Percentiles rank a stretch among this genome's conserved stretches.
These are phyloP conservation scores for Proteles cristata DNA, from an alignment of 2,113 vertebrate genomes.

Conservation along the genomic window DNA sequence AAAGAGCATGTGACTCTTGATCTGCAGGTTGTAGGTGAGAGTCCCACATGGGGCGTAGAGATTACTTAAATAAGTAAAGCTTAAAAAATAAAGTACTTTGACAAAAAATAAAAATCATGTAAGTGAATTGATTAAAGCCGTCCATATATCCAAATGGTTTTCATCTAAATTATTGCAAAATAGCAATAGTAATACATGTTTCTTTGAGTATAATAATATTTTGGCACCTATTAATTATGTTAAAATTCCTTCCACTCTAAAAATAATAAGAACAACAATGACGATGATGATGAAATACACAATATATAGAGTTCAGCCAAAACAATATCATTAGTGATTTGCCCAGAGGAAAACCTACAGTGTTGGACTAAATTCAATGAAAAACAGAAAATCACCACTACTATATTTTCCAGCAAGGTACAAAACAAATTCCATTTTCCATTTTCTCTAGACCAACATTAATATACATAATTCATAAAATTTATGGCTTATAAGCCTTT, in stretches of 20 bases:
- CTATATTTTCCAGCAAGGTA: not conserved
- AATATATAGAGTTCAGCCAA: not conserved
- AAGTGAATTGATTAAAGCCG: not conserved
- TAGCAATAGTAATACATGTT: not conserved
- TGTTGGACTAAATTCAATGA: not conserved
- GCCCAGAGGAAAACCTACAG: not conserved
- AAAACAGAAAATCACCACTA: constrained; percentile 1
- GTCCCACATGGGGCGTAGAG: too few relatives aligned
- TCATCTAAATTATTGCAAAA: constrained; percentile 28
- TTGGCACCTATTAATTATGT: not conserved
- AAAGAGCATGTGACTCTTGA: too few relatives aligned
- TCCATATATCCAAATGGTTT: not conserved
- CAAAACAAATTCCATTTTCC: not conserved
- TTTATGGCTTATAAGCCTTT: not conserved
- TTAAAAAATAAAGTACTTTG: not conserved
- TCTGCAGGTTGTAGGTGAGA: too few relatives aligned
- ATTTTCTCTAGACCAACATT: not conserved
- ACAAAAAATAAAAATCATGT: not conserved
- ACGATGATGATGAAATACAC: not conserved
- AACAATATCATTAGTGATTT: constrained; percentile 22
- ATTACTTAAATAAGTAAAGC: too few relatives aligned
- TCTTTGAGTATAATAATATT: not conserved
- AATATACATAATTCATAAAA: constrained; percentile 22
- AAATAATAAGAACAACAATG: not conserved
- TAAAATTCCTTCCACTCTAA: not conserved